phyloP scores from a whole-genome alignment of 2,888 invertebrate species.

The Hyalella azteca region DNA sequence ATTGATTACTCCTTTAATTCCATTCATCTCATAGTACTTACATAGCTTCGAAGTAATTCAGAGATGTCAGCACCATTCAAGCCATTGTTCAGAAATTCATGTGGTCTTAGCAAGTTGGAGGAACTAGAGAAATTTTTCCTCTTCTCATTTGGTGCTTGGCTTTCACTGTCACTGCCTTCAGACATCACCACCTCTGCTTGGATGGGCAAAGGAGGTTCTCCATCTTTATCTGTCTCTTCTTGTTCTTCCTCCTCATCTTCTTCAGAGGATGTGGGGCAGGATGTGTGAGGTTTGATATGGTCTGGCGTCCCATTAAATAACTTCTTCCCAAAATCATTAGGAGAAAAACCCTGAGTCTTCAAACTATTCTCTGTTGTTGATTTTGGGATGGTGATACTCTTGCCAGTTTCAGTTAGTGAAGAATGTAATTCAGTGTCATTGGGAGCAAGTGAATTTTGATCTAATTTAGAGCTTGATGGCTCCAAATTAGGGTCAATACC shows the following conservation, averaged over 20 bases:
- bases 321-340: too few species aligned
- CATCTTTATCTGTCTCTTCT: neutral
- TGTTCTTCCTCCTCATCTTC: neutral
- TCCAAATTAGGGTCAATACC: too few species aligned
- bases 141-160: neutral
- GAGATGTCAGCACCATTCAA: neutral
- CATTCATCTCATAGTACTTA: too few species aligned
- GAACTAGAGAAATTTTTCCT: neutral
- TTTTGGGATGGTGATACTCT: too few species aligned
- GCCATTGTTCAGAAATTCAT: neutral
- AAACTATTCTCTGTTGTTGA: too few species aligned
- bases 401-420: too few species aligned
- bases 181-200: constrained; percentile 58
- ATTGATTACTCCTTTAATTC: too few species aligned
- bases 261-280: neutral
- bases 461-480: too few species aligned
- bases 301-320: neutral
- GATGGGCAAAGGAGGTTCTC: constrained; percentile 43
- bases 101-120: neutral
- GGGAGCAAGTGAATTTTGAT: neutral
- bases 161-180: constrained; percentile 54
- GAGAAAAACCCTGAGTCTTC: too few species aligned
- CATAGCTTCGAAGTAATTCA: neutral
- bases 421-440: neutral
- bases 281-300: neutral